Conservation (phyloP, 2,797 vertebrate species). For the Odontamblyopus lacepedii region DNA sequence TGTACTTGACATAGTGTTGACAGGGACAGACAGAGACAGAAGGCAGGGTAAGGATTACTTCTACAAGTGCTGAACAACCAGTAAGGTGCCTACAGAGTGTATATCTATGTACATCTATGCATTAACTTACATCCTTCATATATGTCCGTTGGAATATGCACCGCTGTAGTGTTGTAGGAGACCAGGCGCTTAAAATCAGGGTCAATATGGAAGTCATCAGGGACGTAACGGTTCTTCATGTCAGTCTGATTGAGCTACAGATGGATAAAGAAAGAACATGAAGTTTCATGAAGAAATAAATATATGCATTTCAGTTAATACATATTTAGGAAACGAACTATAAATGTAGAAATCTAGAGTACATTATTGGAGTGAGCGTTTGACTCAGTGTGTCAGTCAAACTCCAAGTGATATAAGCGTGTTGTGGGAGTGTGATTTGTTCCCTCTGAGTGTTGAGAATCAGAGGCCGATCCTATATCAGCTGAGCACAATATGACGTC, state of each 20-base stretch:
- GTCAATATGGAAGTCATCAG: conserved; percentile 86
- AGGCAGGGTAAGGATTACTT: background rate
- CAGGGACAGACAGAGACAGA: conserved; percentile 16
- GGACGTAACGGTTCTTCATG: conserved; percentile 80
- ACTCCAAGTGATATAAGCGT: conserved; percentile 53
- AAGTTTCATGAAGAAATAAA: background rate
- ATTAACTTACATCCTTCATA: conserved; percentile 95
- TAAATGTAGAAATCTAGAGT: conserved; percentile 19
- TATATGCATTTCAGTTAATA: background rate
- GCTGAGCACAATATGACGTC: conserved; percentile 61
- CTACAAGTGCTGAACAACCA: conserved; percentile 10
- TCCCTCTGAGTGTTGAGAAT: conserved; percentile 47
- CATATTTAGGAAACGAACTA: conserved; percentile 22
- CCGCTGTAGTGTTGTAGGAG: conserved; percentile 91
- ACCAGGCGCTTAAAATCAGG: conserved; percentile 86
- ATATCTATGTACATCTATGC: background rate
- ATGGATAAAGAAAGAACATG: background rate
- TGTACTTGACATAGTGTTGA: conserved; percentile 37
- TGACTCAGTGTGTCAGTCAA: conserved; percentile 53
- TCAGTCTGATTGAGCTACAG: conserved; percentile 84
- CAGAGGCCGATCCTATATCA: conserved; percentile 54
- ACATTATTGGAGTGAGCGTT: background rate
- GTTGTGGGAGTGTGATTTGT: conserved; percentile 35
- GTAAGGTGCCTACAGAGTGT: conserved; percentile 3
- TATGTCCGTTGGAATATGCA: conserved; percentile 97